Conservation (phyloP, 2,888 invertebrate genomes). For the Bruchidius siliquastri region DNA sequence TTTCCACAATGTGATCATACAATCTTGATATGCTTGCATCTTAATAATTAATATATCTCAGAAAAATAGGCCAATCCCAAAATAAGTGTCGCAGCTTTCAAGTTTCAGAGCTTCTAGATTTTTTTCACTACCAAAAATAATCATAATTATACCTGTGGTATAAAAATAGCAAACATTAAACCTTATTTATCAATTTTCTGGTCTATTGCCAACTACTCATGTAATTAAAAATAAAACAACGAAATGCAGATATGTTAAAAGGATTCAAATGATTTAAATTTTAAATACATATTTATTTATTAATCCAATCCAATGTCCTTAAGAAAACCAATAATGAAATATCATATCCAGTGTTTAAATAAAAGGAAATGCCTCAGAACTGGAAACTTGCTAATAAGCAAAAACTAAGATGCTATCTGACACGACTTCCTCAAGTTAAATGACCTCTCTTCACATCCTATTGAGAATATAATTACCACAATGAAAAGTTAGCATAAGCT, state of each 20-base stretch:
- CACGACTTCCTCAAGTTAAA: neutral
- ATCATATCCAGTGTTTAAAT: neutral
- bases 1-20: too few relatives aligned
- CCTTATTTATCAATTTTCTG: too few relatives aligned
- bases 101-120: too few relatives aligned
- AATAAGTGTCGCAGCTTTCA: too few relatives aligned
- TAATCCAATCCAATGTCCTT: neutral
- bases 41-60: too few relatives aligned
- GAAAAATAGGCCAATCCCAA: too few relatives aligned
- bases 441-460: neutral
- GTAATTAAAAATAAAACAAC: too few relatives aligned
- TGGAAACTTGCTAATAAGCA: neutral
- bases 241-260: neutral
- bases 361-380: neutral
- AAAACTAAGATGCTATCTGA: neutral
- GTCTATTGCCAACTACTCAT: too few relatives aligned
- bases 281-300: neutral
- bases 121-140: too few relatives aligned
- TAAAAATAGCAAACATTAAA: too few relatives aligned
- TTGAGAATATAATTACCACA: neutral
- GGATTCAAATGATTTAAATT: neutral
- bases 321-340: neutral
- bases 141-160: too few relatives aligned
- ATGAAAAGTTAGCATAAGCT: neutral
- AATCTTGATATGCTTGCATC: too few relatives aligned